Base-by-base conservation (phyloP, 2,888 invertebrate species). In the Celastrina argiolus region DNA sequence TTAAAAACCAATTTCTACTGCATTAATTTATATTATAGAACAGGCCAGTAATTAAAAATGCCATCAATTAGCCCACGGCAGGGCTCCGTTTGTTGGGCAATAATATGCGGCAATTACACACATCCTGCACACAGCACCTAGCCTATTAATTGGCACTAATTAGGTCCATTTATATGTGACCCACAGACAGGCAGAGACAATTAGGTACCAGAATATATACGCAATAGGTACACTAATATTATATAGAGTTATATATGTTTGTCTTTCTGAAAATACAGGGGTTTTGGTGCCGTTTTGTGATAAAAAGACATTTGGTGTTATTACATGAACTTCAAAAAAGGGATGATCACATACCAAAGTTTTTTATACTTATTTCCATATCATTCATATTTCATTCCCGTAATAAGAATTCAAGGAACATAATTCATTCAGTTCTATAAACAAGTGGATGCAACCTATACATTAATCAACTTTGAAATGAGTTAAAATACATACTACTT, bases 81-180 rank as follows among this genome's bases (percentile, higher is more conserved):
- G 63, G 68, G 42, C 59, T 67, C 26, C 56, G 31, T 45, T 36
- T 63, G 65, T 67, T 65, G 68, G 61, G 45, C 69, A 59, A 70
- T 67, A 63, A 26, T 31, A 45, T 64, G 56, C 58, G 65, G 58
- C 69, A 75, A 76, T 73, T 71, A 69, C 67, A 67, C 56, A 63
- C 16, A 42, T 42, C 16, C 42, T 45, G 18, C 45, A 45, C 18
- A 45, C 18, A 45, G 45, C 45, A 45, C 45, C 45, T 72, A 58
- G 68, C 59, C 65, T 26, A 56, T 67, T 79, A 81, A 84, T 82
- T 82, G 80, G 70, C 70, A 71, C 65, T 71, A 81, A 83, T 84
- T 82, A 79, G 76, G 69, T 78, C 75, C 75, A 85, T 84, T 80
- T 78, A 70, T 78, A 72, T 78, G 83, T 75, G 71, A 68, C 73